Evolutionary conservation across 2,797 vertebrate species (phyloP).

Genomic region (Gouania willdenowi): DNA sequence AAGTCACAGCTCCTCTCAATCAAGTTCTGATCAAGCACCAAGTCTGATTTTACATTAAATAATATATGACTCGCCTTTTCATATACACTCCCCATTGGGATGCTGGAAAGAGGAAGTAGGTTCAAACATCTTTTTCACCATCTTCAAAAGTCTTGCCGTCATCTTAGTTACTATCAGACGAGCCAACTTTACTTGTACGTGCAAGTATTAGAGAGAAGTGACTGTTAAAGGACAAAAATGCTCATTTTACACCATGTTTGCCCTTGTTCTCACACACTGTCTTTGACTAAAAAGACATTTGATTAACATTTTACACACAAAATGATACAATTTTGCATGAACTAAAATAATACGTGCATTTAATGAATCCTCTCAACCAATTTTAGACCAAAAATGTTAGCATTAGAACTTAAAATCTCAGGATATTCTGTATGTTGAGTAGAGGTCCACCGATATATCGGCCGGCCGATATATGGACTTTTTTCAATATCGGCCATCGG

Average conservation of each 20-base stretch:
- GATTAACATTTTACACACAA: background rate
- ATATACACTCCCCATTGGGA: conserved; percentile 54
- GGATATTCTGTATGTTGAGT: no score
- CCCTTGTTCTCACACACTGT: conserved; percentile 15
- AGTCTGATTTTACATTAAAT: conserved; percentile 64
- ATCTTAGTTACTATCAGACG: conserved; percentile 38
- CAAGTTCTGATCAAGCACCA: conserved; percentile 69
- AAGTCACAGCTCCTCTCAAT: conserved; percentile 58
- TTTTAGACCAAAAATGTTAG: no score
- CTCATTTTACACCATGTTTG: conserved; percentile 12
- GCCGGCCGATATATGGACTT: no score
- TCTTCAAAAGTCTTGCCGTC: conserved; percentile 55
- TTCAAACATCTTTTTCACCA: conserved; percentile 55
- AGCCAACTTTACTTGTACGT: conserved; percentile 32
- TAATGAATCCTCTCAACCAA: no score
- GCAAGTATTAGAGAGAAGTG: conserved; percentile 22
- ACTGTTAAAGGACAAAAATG: conserved; percentile 10
- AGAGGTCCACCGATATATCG: no score
- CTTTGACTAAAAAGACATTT: conserved; percentile 4
- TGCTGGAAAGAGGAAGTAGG: conserved; percentile 42
- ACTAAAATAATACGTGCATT: no score
- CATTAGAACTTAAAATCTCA: no score
- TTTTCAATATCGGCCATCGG: no score
- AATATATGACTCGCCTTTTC: conserved; percentile 68
- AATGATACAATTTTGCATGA: background rate